A percentile compares a stretch with the other conserved stretches of the same genome.
These are phyloP conservation scores for Coccyzus lansbergi DNA, from an alignment of 2,797 vertebrate species.

Conservation along the genomic window DNA sequence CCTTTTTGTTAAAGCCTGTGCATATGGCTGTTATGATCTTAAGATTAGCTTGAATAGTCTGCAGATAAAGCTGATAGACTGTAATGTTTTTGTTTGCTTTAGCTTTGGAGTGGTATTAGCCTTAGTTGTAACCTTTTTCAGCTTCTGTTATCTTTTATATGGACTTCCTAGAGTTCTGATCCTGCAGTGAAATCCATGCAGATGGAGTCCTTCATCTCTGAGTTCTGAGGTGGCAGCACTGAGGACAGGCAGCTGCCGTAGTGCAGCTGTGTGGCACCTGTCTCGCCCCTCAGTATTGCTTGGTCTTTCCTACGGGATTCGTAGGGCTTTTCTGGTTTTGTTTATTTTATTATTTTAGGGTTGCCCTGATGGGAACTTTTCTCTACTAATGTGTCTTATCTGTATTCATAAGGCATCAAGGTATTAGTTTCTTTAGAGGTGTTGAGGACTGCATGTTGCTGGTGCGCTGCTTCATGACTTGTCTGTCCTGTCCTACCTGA, in stretches of 20 bases:
- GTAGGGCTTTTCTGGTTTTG: accelerated
- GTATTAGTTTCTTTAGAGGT: accelerated
- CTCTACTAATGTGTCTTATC: not conserved
- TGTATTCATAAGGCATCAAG: not conserved
- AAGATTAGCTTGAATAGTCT: not conserved
- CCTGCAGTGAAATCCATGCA: not conserved
- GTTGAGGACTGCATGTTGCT: accelerated
- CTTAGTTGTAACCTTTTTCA: constrained; percentile 36
- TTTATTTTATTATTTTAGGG: not conserved
- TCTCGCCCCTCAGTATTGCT: not conserved
- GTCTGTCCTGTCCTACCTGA: not conserved
- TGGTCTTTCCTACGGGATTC: accelerated
- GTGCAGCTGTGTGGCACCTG: not conserved
- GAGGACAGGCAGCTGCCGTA: not conserved
- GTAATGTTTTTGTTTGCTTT: constrained; percentile 46
- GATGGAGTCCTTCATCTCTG: not conserved
- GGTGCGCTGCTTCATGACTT: not conserved
- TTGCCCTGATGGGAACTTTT: not conserved
- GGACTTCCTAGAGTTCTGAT: not conserved
- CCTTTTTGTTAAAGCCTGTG: not conserved
- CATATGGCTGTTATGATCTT: not conserved
- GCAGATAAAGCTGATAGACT: not conserved
- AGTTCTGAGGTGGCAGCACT: not conserved
- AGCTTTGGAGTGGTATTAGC: constrained; percentile 27
- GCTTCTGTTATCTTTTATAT: not conserved